Evolutionary conservation across 2,888 invertebrate species (phyloP), one percentile per base, ranked within the genome.

Genomic region (Celastrina argiolus): DNA sequence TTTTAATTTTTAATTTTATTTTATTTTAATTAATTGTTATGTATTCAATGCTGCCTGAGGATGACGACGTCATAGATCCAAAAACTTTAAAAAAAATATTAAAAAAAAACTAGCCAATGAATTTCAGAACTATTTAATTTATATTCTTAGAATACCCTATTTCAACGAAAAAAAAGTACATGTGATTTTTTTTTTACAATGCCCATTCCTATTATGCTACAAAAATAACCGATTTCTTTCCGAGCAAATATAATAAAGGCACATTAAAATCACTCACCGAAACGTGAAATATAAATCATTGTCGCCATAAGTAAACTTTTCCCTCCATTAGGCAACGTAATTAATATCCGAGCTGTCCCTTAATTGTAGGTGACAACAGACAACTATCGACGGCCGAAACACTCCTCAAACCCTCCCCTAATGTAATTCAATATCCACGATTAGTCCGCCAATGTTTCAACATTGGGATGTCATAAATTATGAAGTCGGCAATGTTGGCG

Each of bases 251-350:
- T 16, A 45, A 45, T 45, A n/a, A n/a, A n/a, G n/a, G n/a, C 18
- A 45, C 18, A 42, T n/a, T 16, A 18, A 45, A 7, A 45, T 18
- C 51, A 22, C 12, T 51, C 22, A 22, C 36, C 8, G 10, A 10
- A 31, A 31, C 31, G 18, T 10, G 10, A 51, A 51, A 51, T 51
- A 51, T 51, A 61, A 61, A 61, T 61, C 36, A 61, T 22, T 10
- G 22, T 61, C 61, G 34, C 36, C 14, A 61, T 39, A n/a, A 61
- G 36, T 28, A 84, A 83, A 83, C 78, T 75, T 78, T 75, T 75
- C 78, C 82, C 80, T 83, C 88, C 86, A 89, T 90, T 89, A 88
- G 86, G 82, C 86, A 83, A 82, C 87, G 89, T 89, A 90, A 89
- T 89, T 85, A 89, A 89, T 88, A 88, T 84, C 80, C 79, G 80